Conservation (phyloP, 2,888 invertebrate species). For the Cephus runcator region DNA sequence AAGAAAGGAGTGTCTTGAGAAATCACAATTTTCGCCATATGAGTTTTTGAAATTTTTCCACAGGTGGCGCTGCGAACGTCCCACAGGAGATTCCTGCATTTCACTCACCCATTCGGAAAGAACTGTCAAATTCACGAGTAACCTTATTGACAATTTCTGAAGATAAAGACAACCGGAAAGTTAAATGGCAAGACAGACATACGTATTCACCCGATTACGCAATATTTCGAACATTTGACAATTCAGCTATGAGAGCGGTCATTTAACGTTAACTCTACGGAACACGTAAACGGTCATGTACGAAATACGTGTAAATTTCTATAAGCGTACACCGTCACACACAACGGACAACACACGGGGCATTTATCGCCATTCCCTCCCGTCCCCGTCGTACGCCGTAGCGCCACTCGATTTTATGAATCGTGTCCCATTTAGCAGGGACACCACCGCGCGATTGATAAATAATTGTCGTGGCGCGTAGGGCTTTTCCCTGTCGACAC, state of each 20-base stretch:
- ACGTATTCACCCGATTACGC: background rate
- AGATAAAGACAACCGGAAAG: background rate
- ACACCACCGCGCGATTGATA: background rate
- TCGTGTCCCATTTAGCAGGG: background rate
- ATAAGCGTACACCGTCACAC: background rate
- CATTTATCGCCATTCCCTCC: background rate
- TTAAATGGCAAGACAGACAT: background rate
- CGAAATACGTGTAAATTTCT: background rate
- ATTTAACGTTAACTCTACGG: background rate
- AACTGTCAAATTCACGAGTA: background rate
- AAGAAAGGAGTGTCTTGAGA: background rate
- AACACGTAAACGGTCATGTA: background rate
- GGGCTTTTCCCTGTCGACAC: background rate
- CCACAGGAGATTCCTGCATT: background rate
- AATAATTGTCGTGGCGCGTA: background rate
- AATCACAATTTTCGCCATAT: background rate
- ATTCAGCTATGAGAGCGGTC: background rate
- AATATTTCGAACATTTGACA: background rate
- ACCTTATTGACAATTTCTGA: background rate
- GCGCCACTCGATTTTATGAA: background rate
- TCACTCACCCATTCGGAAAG: background rate
- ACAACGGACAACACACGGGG: background rate
- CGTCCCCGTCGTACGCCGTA: background rate
- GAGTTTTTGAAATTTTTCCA: background rate
- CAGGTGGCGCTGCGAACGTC: background rate